These are phyloP conservation scores for Potamilus streckersoni DNA, from an alignment of 1,140 invertebrate species.

Conservation along the genomic window DNA sequence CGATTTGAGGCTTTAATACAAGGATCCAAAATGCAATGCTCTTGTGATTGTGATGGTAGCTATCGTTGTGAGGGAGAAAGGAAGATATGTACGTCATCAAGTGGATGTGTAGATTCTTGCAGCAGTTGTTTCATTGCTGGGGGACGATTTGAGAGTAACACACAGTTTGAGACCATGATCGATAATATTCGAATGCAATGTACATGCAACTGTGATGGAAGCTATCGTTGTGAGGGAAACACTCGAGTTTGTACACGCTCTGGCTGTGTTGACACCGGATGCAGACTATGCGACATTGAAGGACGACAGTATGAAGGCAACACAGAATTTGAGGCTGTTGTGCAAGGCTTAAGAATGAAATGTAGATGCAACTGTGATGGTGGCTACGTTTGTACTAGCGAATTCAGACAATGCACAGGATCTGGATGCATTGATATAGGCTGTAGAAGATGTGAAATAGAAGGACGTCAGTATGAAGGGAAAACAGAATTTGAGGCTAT, in stretches of 20 bases:
- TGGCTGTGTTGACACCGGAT: slow-evolving; percentile 14
- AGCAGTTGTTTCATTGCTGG: slow-evolving; percentile 18
- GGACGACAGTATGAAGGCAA: slow-evolving; percentile 1
- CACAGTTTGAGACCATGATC: not conserved
- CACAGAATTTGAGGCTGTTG: no score
- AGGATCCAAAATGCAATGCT: slow-evolving; percentile 18
- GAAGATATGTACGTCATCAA: slow-evolving; percentile 2
- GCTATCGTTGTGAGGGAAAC: slow-evolving; percentile 9
- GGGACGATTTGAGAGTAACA: not conserved
- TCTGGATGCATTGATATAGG: no score
- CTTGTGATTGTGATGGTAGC: slow-evolving; percentile 18
- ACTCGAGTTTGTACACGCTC: slow-evolving; percentile 8
- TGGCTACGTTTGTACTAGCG: slow-evolving; percentile 8
- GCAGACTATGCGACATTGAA: slow-evolving; percentile 19
- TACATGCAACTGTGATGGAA: slow-evolving; percentile 17
- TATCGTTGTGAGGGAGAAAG: slow-evolving; percentile 4
- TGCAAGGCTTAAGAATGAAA: slow-evolving; percentile 4
- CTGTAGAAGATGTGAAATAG: no score
- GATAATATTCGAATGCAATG: slow-evolving; percentile 6
- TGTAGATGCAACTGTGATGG: slow-evolving; percentile 21
- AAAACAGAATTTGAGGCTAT: no score
- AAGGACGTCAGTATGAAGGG: no score
- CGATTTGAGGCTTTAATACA: slow-evolving; percentile 4
- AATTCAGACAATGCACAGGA: slow-evolving; percentile 11
- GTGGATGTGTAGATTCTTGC: slow-evolving; percentile 11